A percentile compares a stretch with the other conserved stretches of the same genome.
These are phyloP conservation scores for Nyctibius grandis DNA, from an alignment of 2,797 vertebrate genomes.

Conservation along the genomic window DNA sequence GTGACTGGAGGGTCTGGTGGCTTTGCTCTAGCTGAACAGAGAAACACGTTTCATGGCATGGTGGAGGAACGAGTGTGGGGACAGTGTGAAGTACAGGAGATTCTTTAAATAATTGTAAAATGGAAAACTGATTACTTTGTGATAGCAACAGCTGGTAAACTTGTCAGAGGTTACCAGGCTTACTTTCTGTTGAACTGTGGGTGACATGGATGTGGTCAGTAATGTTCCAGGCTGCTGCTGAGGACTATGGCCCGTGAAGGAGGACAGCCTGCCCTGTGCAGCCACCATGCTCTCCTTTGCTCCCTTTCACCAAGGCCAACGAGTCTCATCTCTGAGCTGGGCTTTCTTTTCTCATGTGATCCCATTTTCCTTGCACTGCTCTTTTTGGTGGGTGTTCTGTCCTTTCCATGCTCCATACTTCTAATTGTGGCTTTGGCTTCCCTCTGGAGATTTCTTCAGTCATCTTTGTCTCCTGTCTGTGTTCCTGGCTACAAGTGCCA, in stretches of 20 bases:
- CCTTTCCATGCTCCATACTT: neutral
- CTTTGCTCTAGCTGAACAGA: neutral
- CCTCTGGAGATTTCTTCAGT: neutral
- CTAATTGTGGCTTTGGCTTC: neutral
- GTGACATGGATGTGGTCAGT: neutral
- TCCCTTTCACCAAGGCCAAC: neutral
- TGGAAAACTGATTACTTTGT: neutral
- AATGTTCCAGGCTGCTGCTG: neutral
- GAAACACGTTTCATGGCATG: rapidly evolving
- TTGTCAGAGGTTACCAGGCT: neutral
- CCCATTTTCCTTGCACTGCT: rapidly evolving
- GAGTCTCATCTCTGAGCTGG: neutral
- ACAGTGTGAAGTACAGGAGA: neutral
- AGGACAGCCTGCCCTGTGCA: neutral
- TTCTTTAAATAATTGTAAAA: neutral
- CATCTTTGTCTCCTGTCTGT: neutral
- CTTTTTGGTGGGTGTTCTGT: neutral
- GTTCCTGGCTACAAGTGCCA: neutral
- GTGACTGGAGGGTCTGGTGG: neutral
- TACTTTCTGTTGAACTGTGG: neutral
- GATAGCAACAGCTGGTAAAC: neutral
- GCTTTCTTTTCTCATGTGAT: neutral
- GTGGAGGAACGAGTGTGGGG: neutral
- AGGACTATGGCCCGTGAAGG: neutral
- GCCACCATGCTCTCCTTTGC: neutral